Percentiles rank a stretch among this genome's conserved stretches.
These are phyloP conservation scores for Apostichopus parvimensis DNA, from an alignment of 35 echinoderm and acorn worm genomes.

Conservation along the genomic window DNA sequence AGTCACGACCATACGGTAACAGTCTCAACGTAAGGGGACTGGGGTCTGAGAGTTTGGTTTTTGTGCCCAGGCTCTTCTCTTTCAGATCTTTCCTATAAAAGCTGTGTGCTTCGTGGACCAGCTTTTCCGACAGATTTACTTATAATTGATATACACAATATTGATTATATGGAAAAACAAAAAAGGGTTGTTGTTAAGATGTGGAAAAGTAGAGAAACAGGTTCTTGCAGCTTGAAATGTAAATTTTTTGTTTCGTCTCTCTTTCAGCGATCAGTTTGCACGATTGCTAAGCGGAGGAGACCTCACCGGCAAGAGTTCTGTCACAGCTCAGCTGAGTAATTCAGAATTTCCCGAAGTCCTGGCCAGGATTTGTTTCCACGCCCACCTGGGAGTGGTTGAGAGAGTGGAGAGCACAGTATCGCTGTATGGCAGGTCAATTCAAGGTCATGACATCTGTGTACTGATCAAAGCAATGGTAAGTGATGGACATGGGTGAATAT, in stretches of 20 bases:
- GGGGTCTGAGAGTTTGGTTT: too few species aligned
- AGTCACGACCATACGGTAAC: too few species aligned
- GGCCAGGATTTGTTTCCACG: conserved; percentile 81
- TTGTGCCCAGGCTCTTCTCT: too few species aligned
- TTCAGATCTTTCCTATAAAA: too few species aligned
- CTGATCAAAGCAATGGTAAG: conserved; percentile 95
- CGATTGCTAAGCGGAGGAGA: conserved; percentile 79
- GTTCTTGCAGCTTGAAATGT: neutral
- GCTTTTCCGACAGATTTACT: too few species aligned
- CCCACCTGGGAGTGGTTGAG: conserved; percentile 80
- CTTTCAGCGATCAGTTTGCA: conserved; percentile 76
- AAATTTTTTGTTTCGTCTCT: neutral
- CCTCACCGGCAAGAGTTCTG: conserved; percentile 71
- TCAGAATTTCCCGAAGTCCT: conserved; percentile 75
- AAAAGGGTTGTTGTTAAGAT: too few species aligned
- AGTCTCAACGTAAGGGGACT: too few species aligned
- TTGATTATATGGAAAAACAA: too few species aligned
- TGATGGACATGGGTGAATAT: too few species aligned
- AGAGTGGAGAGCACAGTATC: conserved; percentile 83
- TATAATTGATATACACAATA: too few species aligned
- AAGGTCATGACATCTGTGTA: conserved; percentile 91
- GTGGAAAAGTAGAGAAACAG: too few species aligned
- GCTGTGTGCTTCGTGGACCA: too few species aligned
- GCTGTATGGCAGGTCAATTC: conserved; percentile 83
- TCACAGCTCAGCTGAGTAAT: conserved; percentile 43